Percentiles rank a stretch among this genome's conserved stretches.
phyloP scores from a whole-genome alignment of 2,797 vertebrate species.

The Cyclura pinguis region DNA sequence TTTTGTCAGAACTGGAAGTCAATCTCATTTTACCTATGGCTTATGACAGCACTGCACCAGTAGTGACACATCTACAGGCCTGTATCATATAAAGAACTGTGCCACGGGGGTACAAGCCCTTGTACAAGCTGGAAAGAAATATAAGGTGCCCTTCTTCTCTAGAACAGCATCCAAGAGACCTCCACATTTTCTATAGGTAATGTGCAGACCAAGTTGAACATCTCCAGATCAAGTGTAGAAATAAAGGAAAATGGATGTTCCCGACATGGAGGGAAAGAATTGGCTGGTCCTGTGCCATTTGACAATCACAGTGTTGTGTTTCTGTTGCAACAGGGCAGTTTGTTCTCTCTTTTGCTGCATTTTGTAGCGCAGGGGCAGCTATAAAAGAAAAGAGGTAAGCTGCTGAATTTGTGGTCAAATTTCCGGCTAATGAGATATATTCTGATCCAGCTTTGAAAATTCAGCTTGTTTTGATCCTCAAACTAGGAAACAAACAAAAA shows the following conservation, averaged over 20 bases:
- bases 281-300: not conserved
- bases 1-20: not conserved
- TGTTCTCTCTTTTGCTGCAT: not conserved
- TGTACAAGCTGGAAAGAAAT: not conserved
- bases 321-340: not conserved
- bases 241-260: not conserved
- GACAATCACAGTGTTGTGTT: not conserved
- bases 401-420: constrained; percentile 9
- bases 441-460: constrained; percentile 13
- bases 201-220: not conserved
- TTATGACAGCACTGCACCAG: not conserved
- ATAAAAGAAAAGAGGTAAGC: not conserved
- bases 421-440: constrained; percentile 14
- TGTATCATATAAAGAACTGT: not conserved
- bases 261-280: not conserved
- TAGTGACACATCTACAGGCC: not conserved
- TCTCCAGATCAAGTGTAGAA: not conserved
- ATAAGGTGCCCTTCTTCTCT: not conserved
- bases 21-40: not conserved
- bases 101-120: not conserved
- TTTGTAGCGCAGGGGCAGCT: not conserved
- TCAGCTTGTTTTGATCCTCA: constrained; percentile 9
- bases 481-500: constrained; percentile 1
- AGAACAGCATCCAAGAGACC: not conserved
- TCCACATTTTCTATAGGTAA: not conserved